Evolutionary conservation across 2,797 vertebrate species (phyloP).

Genomic region (Aselliscus stoliczkanus): DNA sequence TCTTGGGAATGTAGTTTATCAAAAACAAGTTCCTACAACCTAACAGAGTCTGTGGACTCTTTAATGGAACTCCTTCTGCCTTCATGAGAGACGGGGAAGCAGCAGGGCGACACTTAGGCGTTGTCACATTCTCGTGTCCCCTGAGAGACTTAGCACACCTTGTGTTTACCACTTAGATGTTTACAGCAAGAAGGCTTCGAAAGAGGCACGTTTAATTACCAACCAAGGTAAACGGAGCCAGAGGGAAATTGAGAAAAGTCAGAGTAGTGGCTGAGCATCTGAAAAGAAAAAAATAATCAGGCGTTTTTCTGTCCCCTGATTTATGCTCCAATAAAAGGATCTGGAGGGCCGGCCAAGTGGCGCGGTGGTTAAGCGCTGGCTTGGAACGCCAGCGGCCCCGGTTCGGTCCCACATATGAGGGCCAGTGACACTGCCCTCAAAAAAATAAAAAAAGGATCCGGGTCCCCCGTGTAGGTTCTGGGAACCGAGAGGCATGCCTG

Average conservation of each 20-base stretch:
- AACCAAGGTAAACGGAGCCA: neutral
- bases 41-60: neutral
- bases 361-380: no score
- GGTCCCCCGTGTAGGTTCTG: neutral
- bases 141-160: neutral
- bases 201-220: neutral
- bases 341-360: no score
- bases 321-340: no score
- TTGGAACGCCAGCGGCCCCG: no score
- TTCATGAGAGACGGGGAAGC: neutral
- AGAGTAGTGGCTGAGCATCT: neutral
- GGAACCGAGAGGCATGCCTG: neutral
- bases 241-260: neutral
- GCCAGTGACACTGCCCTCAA: no score
- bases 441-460: neutral
- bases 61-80: neutral
- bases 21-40: neutral
- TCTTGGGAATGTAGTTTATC: slow-evolving; percentile 2
- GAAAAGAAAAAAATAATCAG: neutral
- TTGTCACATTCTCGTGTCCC: neutral
- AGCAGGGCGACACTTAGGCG: neutral
- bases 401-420: no score
- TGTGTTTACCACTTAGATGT: neutral
- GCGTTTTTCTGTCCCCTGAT: neutral
- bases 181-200: neutral